phyloP scores from a whole-genome alignment of 2,113 vertebrate genomes.

The Pollachius pollachius region DNA sequence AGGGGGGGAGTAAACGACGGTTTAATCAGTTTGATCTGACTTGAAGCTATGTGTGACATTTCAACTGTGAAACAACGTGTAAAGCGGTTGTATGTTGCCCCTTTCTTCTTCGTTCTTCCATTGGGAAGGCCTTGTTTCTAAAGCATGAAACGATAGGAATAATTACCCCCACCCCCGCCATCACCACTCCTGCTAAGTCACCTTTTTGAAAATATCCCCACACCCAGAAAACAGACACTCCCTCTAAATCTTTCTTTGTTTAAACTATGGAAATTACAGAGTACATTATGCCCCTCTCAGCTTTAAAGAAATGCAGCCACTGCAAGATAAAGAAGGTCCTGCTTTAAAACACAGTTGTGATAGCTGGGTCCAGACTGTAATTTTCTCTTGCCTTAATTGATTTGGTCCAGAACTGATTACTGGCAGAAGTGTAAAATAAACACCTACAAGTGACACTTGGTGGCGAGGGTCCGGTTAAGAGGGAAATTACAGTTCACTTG shows the following conservation, averaged over 20 bases:
- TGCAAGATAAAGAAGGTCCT: constrained; percentile 7
- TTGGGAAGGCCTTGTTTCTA: no score
- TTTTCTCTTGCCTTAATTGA: constrained; percentile 56
- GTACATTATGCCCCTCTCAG: constrained; percentile 44
- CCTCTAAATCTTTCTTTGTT: constrained; percentile 43
- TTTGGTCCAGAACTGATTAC: constrained; percentile 64
- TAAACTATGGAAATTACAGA: constrained; percentile 33
- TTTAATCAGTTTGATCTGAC: constrained; percentile 52
- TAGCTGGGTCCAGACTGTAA: constrained; percentile 7
- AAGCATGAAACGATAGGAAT: no score
- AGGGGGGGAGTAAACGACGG: constrained; percentile 18
- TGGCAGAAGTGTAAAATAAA: constrained; percentile 64
- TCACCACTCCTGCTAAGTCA: no score
- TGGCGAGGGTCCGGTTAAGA: constrained; percentile 52
- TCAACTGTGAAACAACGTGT: neutral
- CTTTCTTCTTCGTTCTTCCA: no score
- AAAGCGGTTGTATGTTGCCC: neutral
- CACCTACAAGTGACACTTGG: constrained; percentile 52
- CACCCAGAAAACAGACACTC: constrained; percentile 38
- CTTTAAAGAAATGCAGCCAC: constrained; percentile 26
- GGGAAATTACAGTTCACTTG: constrained; percentile 61
- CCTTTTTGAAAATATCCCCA: constrained; percentile 9
- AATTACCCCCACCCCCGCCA: no score
- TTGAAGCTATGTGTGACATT: constrained; percentile 34
- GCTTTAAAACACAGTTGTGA: constrained; percentile 7